Evolutionary conservation across 2,888 invertebrate species (phyloP), one percentile per base, ranked within the genome.

Genomic region (Carcina quercana): DNA sequence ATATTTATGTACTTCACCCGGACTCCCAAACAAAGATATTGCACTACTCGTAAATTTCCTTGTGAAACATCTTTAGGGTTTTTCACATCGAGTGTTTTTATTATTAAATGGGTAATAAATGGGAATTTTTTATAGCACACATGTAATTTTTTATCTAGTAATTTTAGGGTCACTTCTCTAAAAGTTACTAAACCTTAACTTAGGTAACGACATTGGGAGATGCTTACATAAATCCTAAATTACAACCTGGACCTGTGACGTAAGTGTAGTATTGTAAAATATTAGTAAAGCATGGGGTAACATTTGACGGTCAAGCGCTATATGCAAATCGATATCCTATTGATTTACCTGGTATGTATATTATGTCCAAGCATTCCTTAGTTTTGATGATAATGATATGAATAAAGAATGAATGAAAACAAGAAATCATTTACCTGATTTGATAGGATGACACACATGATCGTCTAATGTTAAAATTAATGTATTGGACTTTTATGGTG

Each of bases 181-280:
- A 55, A 61, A 67, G 60, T 59, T 67, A 67, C 69, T 70, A 69
- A 67, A 68, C 51, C 71, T 76, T 79, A 76, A 62, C 67, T 61
- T 75, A 73, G 73, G 71, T 76, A 79, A 74, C 70, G 59, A 68
- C 65, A 70, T 59, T 60, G 67, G 71, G 67, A 68, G 61, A 73
- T 62, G 59, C 57, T 69, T 66, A 60, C 58, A 69, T 66, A 74
- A 69, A 67, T 68, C 61, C 70, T 76, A 71, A 66, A 65, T 59
- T 75, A 78, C 75, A 79, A 78, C 73, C 76, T 76, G 80, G 78
- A 79, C 78, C 78, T 72, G 76, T 75, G 75, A 74, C 73, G 62
- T 69, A 61, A 53, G 53, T 68, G 67, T 64, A 61, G 40, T 49
- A 50, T 54, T 50, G 51, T 52, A 53, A 50, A 64, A 63, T 51